Conservation (phyloP, 1,140 invertebrate genomes). For the Holcopasites calliopsidis region DNA sequence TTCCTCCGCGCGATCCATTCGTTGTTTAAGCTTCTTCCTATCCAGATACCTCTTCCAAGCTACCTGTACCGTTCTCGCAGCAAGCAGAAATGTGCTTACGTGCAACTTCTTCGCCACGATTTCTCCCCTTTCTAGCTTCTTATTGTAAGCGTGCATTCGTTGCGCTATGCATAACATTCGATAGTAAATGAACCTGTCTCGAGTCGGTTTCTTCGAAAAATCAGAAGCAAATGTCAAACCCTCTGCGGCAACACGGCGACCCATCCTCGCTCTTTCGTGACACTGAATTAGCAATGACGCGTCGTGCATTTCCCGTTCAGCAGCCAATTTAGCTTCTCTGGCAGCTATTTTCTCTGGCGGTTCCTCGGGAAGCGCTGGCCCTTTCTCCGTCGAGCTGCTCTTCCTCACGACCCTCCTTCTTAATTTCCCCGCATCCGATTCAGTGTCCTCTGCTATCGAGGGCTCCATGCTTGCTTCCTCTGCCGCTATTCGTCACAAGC, state of each 20-base stretch:
- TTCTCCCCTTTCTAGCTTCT: slow-evolving; percentile 33
- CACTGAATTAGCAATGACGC: slow-evolving; percentile 79
- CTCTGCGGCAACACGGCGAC: slow-evolving; percentile 69
- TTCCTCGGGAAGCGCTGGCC: slow-evolving; percentile 8
- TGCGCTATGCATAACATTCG: background rate
- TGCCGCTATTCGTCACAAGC: background rate
- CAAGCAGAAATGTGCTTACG: slow-evolving; percentile 46
- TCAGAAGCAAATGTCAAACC: no score
- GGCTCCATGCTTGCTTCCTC: background rate
- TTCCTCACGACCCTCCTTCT: slow-evolving; percentile 2
- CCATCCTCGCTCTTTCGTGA: slow-evolving; percentile 81
- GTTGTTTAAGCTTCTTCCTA: slow-evolving; percentile 67
- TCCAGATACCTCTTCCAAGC: slow-evolving; percentile 76
- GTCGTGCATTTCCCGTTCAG: slow-evolving; percentile 54
- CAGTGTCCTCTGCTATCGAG: background rate
- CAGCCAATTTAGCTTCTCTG: slow-evolving; percentile 29
- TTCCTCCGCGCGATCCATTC: slow-evolving; percentile 71
- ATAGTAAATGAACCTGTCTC: no score
- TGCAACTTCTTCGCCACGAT: slow-evolving; percentile 50
- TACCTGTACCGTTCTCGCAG: slow-evolving; percentile 78
- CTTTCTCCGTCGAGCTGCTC: background rate
- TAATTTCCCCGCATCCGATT: no score
- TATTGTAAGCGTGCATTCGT: slow-evolving; percentile 48
- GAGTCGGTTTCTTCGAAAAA: no score
- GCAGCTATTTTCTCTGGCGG: slow-evolving; percentile 55